These are phyloP conservation scores for Pseudochirops cupreus DNA, from an alignment of 2,797 vertebrate genomes.

Conservation along the genomic window DNA sequence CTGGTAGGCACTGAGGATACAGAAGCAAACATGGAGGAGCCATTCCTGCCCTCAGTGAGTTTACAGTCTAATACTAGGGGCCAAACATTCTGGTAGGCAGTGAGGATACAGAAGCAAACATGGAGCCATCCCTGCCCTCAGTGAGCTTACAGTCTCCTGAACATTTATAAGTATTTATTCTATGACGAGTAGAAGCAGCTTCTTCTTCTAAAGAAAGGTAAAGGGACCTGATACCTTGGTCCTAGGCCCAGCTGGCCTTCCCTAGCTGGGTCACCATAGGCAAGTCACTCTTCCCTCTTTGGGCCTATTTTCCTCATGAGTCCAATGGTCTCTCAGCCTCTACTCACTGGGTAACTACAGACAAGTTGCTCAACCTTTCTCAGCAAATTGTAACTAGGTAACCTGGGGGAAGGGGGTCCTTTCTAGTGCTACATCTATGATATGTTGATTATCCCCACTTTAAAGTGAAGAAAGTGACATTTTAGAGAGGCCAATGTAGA, in stretches of 20 bases:
- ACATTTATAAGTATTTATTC: too few relatives aligned
- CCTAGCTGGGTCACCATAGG: too few relatives aligned
- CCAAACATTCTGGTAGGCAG: too few relatives aligned
- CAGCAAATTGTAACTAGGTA: neutral
- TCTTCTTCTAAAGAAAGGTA: too few relatives aligned
- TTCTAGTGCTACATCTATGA: neutral
- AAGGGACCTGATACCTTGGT: too few relatives aligned
- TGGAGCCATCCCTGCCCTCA: neutral
- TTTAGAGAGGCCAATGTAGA: neutral
- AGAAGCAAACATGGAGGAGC: too few relatives aligned
- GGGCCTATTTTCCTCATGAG: neutral
- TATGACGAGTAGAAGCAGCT: too few relatives aligned
- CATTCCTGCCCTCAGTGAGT: too few relatives aligned
- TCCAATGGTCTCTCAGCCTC: neutral
- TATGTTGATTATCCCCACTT: neutral
- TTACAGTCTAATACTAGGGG: too few relatives aligned
- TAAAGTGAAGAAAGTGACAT: neutral
- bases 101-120: too few relatives aligned
- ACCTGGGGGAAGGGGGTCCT: neutral
- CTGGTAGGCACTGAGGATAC: too few relatives aligned
- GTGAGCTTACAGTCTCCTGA: neutral
- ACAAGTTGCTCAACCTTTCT: neutral
- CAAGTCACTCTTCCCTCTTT: neutral
- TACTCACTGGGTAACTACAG: neutral
- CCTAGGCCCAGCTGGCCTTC: too few relatives aligned